Base-by-base conservation (phyloP, 2,113 vertebrate genomes). In the Lipotes vexillifer region DNA sequence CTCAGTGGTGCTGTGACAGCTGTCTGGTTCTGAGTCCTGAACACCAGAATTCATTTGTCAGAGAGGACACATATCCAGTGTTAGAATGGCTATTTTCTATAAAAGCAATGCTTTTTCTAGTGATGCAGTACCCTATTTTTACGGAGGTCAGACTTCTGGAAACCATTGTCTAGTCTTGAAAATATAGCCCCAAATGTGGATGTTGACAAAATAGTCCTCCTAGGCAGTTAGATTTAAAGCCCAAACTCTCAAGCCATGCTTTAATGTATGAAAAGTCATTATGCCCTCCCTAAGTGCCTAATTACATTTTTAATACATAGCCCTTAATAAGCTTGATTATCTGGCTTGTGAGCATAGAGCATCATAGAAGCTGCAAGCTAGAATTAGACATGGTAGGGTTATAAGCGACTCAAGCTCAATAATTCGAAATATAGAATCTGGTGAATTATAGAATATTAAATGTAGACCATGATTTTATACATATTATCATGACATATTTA, bases 281-380 rank as follows among this genome's bases (percentile, higher is more conserved):
- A 94, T 0, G 74, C 21, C 33, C 52, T 96, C 77, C 49, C 77
- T 86, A 72, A 91, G 36, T 86, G n/a, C 36, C 61, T 96, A 91
- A 97, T 97, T 94, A 80, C 72, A 83, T 68, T 97, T 94, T 93
- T 91, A 97, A 94, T 95, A 80, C 59, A 93, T 21, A 72, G 36
- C 80, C 36, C 29, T 93, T 89, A 97, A 94, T 95, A 97, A 96
- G 49, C 82, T 89, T 97, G 91, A 97, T 97, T 97, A 97, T 97
- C 78, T 88, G 77, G 82, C 91, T 93, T 86, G 61, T 96, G 85
- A 96, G 55, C 59, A 92, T 61, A 68, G 41, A 90, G n/a, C 90
- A 75, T 85, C 52, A 84, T 27, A 95, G 90, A 94, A 93, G 21
- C n/a, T 55, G 41, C 36, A 91, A 92, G 41, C 55, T 95, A 65